phyloP scores from a whole-genome alignment of 2,888 invertebrate species.

The Troides oblongomaculatus region DNA sequence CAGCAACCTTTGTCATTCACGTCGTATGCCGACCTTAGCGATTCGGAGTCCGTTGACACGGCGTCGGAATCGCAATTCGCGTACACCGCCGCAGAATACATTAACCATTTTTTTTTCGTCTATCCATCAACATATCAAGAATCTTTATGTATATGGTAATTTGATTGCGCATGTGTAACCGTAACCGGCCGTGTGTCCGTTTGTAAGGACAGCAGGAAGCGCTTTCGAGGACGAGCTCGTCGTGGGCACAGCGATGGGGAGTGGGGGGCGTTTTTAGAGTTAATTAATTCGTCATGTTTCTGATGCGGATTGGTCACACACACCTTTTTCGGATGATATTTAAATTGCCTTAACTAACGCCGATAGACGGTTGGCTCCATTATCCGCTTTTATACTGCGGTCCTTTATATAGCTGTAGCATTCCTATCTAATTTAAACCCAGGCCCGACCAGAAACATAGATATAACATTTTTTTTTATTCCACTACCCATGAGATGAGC shows the following conservation, averaged over 20 bases:
- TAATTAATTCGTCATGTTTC: constrained; percentile 10
- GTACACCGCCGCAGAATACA: constrained; percentile 34
- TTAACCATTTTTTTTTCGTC: constrained; percentile 33
- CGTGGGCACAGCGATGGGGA: constrained; percentile 1
- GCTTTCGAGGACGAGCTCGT: neutral
- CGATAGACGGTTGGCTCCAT: too few species aligned
- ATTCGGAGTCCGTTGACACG: constrained; percentile 34
- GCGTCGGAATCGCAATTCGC: constrained; percentile 35
- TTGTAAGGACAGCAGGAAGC: constrained; percentile 24
- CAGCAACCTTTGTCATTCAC: constrained; percentile 19
- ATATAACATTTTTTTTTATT: too few species aligned
- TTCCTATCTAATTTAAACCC: too few species aligned
- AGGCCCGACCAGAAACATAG: too few species aligned
- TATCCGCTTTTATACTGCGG: too few species aligned
- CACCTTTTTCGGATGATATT: neutral
- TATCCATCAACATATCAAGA: constrained; percentile 27
- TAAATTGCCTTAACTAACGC: neutral
- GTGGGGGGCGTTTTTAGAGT: neutral
- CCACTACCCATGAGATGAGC: too few species aligned
- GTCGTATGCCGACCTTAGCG: constrained; percentile 15
- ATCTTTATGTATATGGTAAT: constrained; percentile 29
- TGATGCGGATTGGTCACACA: neutral
- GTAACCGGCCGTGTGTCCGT: constrained; percentile 10
- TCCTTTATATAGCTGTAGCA: too few species aligned
- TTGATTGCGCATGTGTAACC: constrained; percentile 19